Evolutionary conservation across 2,888 invertebrate species (phyloP).

Genomic region (Stenodema calcarata): DNA sequence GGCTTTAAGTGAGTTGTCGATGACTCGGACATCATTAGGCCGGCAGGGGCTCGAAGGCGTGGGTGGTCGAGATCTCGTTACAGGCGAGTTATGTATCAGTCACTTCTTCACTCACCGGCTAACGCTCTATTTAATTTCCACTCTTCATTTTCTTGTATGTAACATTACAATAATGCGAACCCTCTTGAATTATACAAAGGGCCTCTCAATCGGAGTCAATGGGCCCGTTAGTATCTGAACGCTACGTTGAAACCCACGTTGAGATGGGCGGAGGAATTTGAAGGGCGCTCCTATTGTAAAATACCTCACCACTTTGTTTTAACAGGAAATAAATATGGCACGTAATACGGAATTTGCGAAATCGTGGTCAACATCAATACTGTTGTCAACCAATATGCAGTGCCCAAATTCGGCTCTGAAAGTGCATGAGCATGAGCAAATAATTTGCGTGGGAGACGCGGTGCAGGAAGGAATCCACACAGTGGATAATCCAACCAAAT

Average conservation of each 20-base stretch:
- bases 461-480: too few relatives aligned
- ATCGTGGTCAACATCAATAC: too few relatives aligned
- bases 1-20: constrained; percentile 36
- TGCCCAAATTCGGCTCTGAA: too few relatives aligned
- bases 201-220: constrained; percentile 24
- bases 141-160: constrained; percentile 25
- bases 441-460: too few relatives aligned
- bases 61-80: constrained; percentile 39
- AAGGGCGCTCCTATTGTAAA: not conserved
- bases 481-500: too few relatives aligned
- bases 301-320: too few relatives aligned
- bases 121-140: constrained; percentile 28
- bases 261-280: not conserved
- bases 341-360: too few relatives aligned
- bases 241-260: not conserved
- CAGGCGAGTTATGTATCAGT: constrained; percentile 44
- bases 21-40: constrained; percentile 38
- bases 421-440: too few relatives aligned
- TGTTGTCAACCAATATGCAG: too few relatives aligned
- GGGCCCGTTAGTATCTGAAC: constrained; percentile 18
- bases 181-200: constrained; percentile 38
- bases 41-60: constrained; percentile 1
- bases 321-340: too few relatives aligned
- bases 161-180: constrained; percentile 30
- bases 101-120: constrained; percentile 21